Conservation (phyloP, 2,888 invertebrate species). For the Aspidapion aeneum region DNA sequence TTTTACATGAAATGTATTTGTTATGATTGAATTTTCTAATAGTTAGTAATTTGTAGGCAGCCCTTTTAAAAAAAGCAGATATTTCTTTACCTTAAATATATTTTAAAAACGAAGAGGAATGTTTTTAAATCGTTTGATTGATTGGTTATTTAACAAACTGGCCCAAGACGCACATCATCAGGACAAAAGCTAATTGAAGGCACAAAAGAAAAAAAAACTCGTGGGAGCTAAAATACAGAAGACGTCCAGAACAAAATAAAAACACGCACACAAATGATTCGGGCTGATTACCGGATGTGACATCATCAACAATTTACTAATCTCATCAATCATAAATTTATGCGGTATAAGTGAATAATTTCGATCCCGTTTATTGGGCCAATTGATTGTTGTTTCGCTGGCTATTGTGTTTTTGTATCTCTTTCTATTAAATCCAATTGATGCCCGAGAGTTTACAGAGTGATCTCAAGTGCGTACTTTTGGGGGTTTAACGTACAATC, state of each 20-base stretch:
- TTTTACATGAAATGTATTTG: too few relatives aligned
- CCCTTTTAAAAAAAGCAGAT: too few relatives aligned
- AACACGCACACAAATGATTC: constrained; percentile 1
- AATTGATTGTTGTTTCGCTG: constrained; percentile 42
- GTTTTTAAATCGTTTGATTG: too few relatives aligned
- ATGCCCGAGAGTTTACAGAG: too few relatives aligned
- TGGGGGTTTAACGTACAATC: too few relatives aligned
- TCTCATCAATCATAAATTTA: constrained; percentile 50
- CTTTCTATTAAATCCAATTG: constrained; percentile 29
- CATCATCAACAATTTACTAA: constrained; percentile 49
- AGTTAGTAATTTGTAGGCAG: too few relatives aligned
- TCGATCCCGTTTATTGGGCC: constrained; percentile 41
- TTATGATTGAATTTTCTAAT: too few relatives aligned
- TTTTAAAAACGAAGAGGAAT: too few relatives aligned
- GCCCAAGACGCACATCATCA: too few relatives aligned
- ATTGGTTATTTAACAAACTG: too few relatives aligned
- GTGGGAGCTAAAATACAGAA: constrained; percentile 1
- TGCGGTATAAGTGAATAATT: constrained; percentile 46
- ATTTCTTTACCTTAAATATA: too few relatives aligned
- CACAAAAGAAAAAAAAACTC: not conserved
- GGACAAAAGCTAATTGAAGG: not conserved
- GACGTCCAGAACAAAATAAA: constrained; percentile 10
- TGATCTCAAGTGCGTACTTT: too few relatives aligned
- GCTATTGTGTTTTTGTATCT: constrained; percentile 31
- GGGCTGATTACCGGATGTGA: constrained; percentile 44